Percentiles rank a stretch among this genome's conserved stretches.
These are phyloP conservation scores for Pseudoatta argentina DNA, from an alignment of 1,140 invertebrate genomes.

Conservation along the genomic window DNA sequence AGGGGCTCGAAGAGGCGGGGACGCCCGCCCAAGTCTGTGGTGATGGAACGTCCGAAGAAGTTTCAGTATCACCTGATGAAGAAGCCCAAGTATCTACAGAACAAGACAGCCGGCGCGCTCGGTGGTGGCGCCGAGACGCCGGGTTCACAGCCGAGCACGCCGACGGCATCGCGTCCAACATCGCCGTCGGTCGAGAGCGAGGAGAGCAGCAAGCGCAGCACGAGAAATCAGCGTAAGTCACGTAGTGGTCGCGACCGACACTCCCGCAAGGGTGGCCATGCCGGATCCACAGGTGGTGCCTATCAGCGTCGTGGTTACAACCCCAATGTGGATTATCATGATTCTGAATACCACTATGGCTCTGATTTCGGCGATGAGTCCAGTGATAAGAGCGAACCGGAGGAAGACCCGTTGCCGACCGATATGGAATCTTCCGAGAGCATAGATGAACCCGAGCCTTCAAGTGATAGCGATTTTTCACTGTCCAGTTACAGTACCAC, in stretches of 20 bases:
- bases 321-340: conserved; percentile 91
- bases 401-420: conserved; percentile 90
- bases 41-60: conserved; percentile 93
- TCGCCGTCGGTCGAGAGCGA: conserved; percentile 92
- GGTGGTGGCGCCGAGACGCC: conserved; percentile 88
- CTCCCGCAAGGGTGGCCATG: conserved; percentile 89
- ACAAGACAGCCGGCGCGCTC: conserved; percentile 78
- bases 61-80: conserved; percentile 95
- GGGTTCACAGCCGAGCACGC: conserved; percentile 90
- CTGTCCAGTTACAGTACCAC: conserved; percentile 92
- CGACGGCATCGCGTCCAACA: conserved; percentile 91
- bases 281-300: conserved; percentile 82
- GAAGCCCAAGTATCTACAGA: conserved; percentile 95
- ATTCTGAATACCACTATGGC: conserved; percentile 96
- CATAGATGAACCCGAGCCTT: conserved; percentile 88
- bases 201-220: conserved; percentile 89
- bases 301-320: conserved; percentile 91
- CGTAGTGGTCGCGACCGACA: conserved; percentile 86
- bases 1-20: conserved; percentile 95
- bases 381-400: conserved; percentile 92
- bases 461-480: conserved; percentile 94
- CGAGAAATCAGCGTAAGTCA: conserved; percentile 81
- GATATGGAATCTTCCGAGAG: conserved; percentile 90
- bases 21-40: conserved; percentile 94
- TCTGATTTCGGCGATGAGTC: conserved; percentile 95